Base-by-base conservation (phyloP, 2,797 vertebrate species). In the Myotis vivesi region DNA sequence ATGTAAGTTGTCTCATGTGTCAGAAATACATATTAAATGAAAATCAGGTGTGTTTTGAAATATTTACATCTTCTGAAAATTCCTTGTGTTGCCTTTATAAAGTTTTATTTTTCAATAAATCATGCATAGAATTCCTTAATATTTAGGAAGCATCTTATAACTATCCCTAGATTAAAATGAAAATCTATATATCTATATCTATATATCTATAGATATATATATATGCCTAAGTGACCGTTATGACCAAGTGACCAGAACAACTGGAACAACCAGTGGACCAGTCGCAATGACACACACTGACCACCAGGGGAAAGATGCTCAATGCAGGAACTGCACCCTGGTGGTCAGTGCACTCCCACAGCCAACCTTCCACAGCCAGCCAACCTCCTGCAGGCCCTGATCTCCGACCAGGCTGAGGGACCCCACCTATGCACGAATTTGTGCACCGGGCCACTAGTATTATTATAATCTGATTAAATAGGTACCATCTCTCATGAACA, bases 41-140 rank as follows among this genome's bases (percentile, higher is more conserved):
- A 96, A 95, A 66, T 36, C 30, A 30, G 33, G 4, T 41, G 19
- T 83, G 16, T 80, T 95, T 76, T 53, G n/a, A 87, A 94, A 15
- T 44, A 83, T 36, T 66, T 33, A 64, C 5, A 15, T 55, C 55
- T 91, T 72, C 46, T 51, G 62, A 79, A 87, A 87, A 66, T 53
- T 33, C 11, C 28, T 66, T 83, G 2, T 44, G 4, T 57, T 87
- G 68, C 7, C 44, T 79, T 87, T 72, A 51, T 85, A 49, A 82
- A 83, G 3, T 71, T 79, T 72, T 28, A 33, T 23, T 76, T 84
- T 87, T 76, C 38, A 71, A 33, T 44, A 86, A 81, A 87, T 33
- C 69, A 76, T 92, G 6, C 30, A 81, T 88, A 85, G 82, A 41
- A 55, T 28, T 25, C 19, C 53, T 68, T 91, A 38, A 79, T 69